Percentiles rank a stretch among this genome's conserved stretches.
phyloP scores from a whole-genome alignment of 1,140 invertebrate species.

The Brachionus asplanchnoidis region DNA sequence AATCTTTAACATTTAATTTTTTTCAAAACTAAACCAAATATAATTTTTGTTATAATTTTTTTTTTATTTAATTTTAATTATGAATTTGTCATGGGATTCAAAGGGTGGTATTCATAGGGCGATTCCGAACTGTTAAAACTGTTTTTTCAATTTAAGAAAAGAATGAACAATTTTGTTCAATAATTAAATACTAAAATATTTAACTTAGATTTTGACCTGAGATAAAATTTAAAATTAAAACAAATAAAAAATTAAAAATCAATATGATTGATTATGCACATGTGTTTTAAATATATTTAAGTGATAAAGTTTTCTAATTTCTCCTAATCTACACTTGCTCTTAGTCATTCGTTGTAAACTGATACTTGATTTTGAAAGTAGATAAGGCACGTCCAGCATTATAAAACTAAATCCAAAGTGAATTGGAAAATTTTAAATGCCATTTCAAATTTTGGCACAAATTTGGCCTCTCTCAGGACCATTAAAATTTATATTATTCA shows the following conservation, averaged over 20 bases:
- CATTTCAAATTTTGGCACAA: conserved; percentile 10
- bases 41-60: too few relatives aligned
- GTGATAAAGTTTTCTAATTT: neutral
- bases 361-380: conserved; percentile 20
- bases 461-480: neutral
- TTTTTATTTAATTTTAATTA: too few relatives aligned
- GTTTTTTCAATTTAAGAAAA: neutral
- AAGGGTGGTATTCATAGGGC: too few relatives aligned
- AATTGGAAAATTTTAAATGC: neutral
- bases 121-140: too few relatives aligned
- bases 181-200: neutral
- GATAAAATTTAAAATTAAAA: conserved; percentile 3
- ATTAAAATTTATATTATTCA: neutral
- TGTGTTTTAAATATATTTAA: conserved; percentile 2
- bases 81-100: too few relatives aligned
- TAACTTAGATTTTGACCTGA: neutral
- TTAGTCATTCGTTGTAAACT: neutral
- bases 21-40: too few relatives aligned
- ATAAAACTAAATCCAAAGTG: conserved; percentile 24
- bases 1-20: too few relatives aligned
- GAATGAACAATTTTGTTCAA: neutral
- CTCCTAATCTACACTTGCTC: neutral
- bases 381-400: conserved; percentile 10
- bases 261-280: conserved; percentile 39
- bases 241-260: conserved; percentile 7